phyloP scores from a whole-genome alignment of 1,140 invertebrate genomes.

The Listronotus bonariensis region DNA sequence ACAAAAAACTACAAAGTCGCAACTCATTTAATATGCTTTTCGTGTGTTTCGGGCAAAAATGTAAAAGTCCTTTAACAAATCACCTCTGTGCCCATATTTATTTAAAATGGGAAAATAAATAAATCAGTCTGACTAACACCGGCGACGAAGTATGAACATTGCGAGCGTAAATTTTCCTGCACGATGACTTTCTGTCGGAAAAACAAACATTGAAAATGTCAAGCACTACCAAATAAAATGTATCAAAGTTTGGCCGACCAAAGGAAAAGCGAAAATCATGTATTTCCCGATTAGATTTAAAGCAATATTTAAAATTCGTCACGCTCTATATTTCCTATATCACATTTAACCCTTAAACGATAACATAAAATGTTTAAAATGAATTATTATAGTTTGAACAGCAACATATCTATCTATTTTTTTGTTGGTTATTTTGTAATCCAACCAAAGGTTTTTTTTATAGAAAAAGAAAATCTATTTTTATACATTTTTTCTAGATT shows the following conservation, averaged over 20 bases:
- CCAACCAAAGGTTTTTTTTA: too few species aligned
- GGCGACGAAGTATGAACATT: constrained; percentile 24
- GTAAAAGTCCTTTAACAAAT: constrained; percentile 19
- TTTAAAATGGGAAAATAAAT: constrained; percentile 23
- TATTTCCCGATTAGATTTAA: constrained; percentile 27
- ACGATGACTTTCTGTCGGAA: constrained; percentile 28
- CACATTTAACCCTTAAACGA: too few species aligned
- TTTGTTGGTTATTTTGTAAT: too few species aligned
- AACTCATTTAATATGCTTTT: too few species aligned
- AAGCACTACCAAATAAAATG: constrained; percentile 30
- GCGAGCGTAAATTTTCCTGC: constrained; percentile 28
- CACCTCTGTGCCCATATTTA: constrained; percentile 25
- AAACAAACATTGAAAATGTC: constrained; percentile 28
- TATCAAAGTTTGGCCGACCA: constrained; percentile 29
- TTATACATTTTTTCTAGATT: too few species aligned
- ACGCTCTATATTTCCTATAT: too few species aligned
- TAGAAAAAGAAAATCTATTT: too few species aligned
- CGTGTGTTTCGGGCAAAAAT: not conserved
- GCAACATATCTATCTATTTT: too few species aligned
- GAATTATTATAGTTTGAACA: too few species aligned
- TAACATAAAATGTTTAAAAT: too few species aligned
- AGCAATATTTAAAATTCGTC: not conserved
- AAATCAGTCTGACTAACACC: constrained; percentile 19
- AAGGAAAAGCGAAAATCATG: constrained; percentile 23
- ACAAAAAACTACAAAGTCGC: too few species aligned